These are phyloP conservation scores for Mesopsocus fuscifrons DNA, from an alignment of 2,888 invertebrate species.

Conservation along the genomic window DNA sequence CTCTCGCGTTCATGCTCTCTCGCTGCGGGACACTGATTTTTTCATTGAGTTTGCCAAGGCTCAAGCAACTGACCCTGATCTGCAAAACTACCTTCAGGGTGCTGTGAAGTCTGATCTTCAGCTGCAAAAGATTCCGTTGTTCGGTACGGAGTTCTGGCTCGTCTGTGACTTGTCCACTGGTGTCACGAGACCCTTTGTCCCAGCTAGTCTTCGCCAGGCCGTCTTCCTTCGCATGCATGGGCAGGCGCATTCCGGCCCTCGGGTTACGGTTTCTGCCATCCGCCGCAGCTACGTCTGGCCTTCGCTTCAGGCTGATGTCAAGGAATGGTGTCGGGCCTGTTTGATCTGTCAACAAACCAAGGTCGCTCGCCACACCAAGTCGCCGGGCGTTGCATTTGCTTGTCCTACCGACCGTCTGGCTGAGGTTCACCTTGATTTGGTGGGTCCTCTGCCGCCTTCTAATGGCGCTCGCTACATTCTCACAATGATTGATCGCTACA, in stretches of 20 bases:
- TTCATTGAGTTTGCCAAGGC: neutral
- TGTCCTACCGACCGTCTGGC: neutral
- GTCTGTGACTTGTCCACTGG: neutral
- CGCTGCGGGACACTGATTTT: neutral
- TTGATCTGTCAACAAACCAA: constrained; percentile 8
- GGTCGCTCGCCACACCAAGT: neutral
- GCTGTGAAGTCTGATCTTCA: neutral
- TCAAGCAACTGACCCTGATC: neutral
- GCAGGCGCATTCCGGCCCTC: constrained; percentile 2
- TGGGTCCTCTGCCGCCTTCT: constrained; percentile 1
- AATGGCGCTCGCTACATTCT: constrained; percentile 13
- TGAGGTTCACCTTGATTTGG: neutral
- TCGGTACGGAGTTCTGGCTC: too few relatives aligned
- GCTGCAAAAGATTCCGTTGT: too few relatives aligned
- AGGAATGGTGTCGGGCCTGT: constrained; percentile 1
- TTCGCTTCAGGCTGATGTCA: neutral
- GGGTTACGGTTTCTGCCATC: neutral
- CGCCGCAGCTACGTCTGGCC: constrained; percentile 6
- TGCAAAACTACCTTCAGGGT: neutral
- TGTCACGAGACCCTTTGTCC: neutral
- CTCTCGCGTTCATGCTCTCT: neutral
- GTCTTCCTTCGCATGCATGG: constrained; percentile 3
- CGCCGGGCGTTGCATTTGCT: neutral
- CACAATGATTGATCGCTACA: constrained; percentile 14
- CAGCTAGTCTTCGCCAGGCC: neutral